These are phyloP conservation scores for Struthidea cinerea DNA, from an alignment of 2,113 vertebrate genomes.

Conservation along the genomic window DNA sequence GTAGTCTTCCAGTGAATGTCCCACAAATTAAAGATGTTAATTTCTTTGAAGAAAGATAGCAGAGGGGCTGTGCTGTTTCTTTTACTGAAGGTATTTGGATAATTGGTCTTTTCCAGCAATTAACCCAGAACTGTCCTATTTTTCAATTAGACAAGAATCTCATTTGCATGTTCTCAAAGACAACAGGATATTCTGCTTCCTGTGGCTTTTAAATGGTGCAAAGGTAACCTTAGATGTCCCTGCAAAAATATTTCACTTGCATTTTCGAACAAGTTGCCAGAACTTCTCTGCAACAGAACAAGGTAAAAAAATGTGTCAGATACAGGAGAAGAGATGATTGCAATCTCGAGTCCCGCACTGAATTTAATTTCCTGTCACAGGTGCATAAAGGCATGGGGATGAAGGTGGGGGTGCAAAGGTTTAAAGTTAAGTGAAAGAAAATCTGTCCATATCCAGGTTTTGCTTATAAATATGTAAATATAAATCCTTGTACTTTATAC, in stretches of 20 bases:
- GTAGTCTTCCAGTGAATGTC: background rate
- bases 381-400: background rate
- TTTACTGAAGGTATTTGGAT: conserved; percentile 3
- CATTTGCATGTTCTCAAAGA: background rate
- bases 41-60: conserved; percentile 31
- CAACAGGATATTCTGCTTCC: conserved; percentile 48
- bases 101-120: conserved; percentile 57
- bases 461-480: background rate
- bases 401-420: background rate
- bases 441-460: background rate
- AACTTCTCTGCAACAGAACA: background rate
- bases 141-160: conserved; percentile 55
- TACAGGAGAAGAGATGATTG: background rate
- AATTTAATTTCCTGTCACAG: conserved; percentile 56
- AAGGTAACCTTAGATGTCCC: conserved; percentile 16
- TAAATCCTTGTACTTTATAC: background rate
- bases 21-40: background rate
- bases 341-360: background rate
- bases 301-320: background rate
- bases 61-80: background rate
- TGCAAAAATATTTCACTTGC: background rate
- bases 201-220: conserved; percentile 6
- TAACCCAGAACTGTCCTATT: conserved; percentile 37
- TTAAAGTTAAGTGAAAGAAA: background rate
- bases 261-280: background rate